Base-by-base conservation (phyloP, 1,140 invertebrate genomes). In the Drosophila albomicans region DNA sequence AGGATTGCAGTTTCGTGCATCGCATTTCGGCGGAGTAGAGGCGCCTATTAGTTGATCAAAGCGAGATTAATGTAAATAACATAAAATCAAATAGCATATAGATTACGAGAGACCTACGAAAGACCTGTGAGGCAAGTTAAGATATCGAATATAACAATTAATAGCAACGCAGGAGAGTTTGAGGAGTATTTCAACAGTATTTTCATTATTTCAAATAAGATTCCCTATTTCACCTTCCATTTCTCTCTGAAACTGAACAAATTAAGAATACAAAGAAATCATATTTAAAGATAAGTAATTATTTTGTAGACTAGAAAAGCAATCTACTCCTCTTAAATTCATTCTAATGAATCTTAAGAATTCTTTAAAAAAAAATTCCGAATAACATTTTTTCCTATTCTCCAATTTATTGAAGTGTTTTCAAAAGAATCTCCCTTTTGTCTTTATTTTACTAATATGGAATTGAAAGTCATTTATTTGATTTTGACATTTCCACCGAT, bases 21-120 rank as follows among this genome's bases (percentile, higher is more conserved):
- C 82, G 0, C 82, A 86, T 28, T 86, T 86, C 41, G 82, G 79
- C 41, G 82, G 79, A 6, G 54, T 52, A 38, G 81, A 80, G 46
- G 63, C 62, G 7, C 75, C 73, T 6, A 69, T 81, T 43, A 85
- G 82, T 70, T 86, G 82, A 81, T 72, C 62, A 41, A 11, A 13
- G 20, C 7, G 13, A 46, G 13, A 35, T 0, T 8, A 15, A 16
- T 69, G 46, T 65, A 75, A 59, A 70, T 75, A 74, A 25, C 20
- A 25, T 0, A 25, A 25, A 15, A n/a, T 4, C 28, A n/a, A 30
- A 10, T 20, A 57, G 20, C 5, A 46, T 32, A 45, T 38, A 54
- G 30, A 16, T 30, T 35, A 74, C 57, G 41, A 69, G 57, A 69
- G 65, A 69, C 41, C 71, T 74, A 75, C 56, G 49, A 69, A 64